phyloP scores from a whole-genome alignment of 2,113 vertebrate genomes.

The Thermophis baileyi region DNA sequence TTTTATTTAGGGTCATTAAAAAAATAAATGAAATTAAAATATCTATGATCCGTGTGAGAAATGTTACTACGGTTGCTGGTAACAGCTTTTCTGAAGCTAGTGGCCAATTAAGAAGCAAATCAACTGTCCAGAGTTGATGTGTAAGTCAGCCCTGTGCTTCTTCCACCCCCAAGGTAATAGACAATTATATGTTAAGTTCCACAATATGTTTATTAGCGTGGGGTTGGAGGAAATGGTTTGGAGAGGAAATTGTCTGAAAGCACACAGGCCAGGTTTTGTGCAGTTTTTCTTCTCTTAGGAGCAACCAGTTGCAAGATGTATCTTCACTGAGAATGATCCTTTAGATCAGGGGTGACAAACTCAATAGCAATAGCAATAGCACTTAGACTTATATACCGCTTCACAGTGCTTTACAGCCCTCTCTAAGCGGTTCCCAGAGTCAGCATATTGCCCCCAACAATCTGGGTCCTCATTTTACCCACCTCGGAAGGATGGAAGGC shows the following conservation, averaged over 20 bases:
- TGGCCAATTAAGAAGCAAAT: slow-evolving; percentile 20
- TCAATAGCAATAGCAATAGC: too few species aligned
- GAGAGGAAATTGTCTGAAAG: background rate
- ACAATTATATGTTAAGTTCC: background rate
- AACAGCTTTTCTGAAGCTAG: slow-evolving; percentile 9
- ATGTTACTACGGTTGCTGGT: background rate
- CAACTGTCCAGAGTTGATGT: background rate
- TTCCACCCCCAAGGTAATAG: background rate
- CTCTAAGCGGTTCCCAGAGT: too few species aligned
- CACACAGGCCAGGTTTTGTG: background rate
- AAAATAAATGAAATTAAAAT: background rate
- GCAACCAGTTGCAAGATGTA: too few species aligned
- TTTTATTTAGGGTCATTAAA: background rate
- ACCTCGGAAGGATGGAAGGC: too few species aligned
- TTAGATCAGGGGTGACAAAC: too few species aligned
- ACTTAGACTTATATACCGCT: too few species aligned
- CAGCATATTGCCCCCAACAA: too few species aligned
- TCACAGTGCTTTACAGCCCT: too few species aligned
- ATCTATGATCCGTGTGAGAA: background rate
- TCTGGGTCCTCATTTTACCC: too few species aligned
- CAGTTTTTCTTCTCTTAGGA: background rate
- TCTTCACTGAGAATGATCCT: background rate
- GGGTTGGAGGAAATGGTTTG: background rate
- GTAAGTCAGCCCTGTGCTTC: background rate
- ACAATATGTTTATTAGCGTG: background rate